Conservation (phyloP, 2,797 vertebrate genomes). For the Trachurus trachurus region DNA sequence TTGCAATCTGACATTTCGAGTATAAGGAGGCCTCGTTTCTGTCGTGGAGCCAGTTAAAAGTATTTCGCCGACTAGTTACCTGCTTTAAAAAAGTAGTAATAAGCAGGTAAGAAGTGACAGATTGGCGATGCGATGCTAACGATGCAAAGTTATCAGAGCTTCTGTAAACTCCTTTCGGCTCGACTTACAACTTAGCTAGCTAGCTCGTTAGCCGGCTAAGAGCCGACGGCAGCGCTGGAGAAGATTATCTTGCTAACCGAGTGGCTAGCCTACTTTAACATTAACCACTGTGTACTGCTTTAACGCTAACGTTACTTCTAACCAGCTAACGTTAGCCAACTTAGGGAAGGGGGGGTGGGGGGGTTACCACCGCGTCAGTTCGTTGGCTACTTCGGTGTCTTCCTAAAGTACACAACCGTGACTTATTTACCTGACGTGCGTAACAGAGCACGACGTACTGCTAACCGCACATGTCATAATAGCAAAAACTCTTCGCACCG, state of each 20-base stretch:
- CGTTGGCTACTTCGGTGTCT: conserved; percentile 38
- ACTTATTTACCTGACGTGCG: neutral
- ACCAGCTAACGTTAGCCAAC: conserved; percentile 72
- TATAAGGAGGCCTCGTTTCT: conserved; percentile 74
- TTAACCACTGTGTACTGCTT: conserved; percentile 35
- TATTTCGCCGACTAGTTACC: conserved; percentile 18
- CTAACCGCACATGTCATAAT: neutral
- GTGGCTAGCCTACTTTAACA: conserved; percentile 45
- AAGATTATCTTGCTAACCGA: conserved; percentile 75
- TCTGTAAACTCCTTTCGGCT: conserved; percentile 9
- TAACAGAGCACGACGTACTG: neutral
- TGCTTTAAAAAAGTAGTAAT: neutral
- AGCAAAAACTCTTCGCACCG: neutral
- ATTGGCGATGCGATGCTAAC: neutral
- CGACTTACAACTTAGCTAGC: conserved; percentile 26
- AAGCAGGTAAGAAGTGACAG: neutral
- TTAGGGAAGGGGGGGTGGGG: conserved; percentile 13
- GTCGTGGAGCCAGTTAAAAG: conserved; percentile 24
- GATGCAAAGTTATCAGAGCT: conserved; percentile 11
- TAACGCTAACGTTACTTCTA: conserved; percentile 45
- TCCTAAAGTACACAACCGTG: conserved; percentile 3
- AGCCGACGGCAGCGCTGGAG: conserved; percentile 47
- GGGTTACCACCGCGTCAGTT: conserved; percentile 62
- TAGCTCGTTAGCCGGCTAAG: conserved; percentile 17
- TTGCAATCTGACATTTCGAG: conserved; percentile 66